phyloP scores from a whole-genome alignment of 2,113 vertebrate genomes.

The Vombatus ursinus region DNA sequence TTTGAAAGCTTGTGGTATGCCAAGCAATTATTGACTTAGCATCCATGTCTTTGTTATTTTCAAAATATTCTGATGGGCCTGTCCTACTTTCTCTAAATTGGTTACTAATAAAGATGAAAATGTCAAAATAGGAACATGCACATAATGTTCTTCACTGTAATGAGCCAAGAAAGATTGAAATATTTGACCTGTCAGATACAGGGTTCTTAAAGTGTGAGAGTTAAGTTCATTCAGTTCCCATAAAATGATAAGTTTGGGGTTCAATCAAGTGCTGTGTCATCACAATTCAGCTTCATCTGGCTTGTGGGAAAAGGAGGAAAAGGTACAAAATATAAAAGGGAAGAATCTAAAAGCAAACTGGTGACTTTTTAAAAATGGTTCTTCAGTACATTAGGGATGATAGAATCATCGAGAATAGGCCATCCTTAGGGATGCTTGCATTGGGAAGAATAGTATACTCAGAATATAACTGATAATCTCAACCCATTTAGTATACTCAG shows the following conservation, averaged over 20 bases:
- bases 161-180: conserved; percentile 62
- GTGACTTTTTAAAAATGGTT: neutral
- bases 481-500: too few species aligned
- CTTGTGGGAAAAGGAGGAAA: conserved; percentile 39
- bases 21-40: conserved; percentile 73
- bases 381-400: neutral
- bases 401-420: neutral
- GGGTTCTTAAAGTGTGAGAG: conserved; percentile 54
- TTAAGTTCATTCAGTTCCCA: conserved; percentile 49
- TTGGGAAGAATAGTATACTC: neutral
- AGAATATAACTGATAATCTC: neutral
- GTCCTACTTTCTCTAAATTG: conserved; percentile 69
- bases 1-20: conserved; percentile 55
- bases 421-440: neutral
- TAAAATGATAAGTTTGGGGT: neutral
- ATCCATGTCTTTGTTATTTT: conserved; percentile 68
- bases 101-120: conserved; percentile 61
- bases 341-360: neutral
- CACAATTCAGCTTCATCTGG: conserved; percentile 9
- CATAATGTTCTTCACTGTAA: conserved; percentile 60
- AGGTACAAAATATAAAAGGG: neutral
- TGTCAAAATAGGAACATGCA: conserved; percentile 61
- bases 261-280: conserved; percentile 27
- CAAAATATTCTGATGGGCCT: conserved; percentile 52
- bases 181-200: conserved; percentile 47